Base-by-base conservation (phyloP, 2,797 vertebrate genomes). In the Gymnopithys bicolor region DNA sequence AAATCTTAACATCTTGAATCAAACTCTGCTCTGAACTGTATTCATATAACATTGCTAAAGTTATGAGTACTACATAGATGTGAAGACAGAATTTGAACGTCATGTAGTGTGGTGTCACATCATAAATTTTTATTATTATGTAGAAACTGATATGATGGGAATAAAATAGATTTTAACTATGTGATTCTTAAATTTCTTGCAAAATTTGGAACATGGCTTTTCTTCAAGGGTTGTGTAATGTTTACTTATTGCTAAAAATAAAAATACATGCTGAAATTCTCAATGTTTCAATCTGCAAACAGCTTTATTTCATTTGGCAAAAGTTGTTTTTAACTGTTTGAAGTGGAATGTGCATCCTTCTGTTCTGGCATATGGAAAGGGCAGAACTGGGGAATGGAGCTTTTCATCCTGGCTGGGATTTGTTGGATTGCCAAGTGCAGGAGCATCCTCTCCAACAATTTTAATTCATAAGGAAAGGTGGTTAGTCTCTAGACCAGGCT, bases 11-110 rank as follows among this genome's bases (percentile, higher is more conserved):
- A 53, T 52, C 33, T 73, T 89, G 32, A 32, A 66, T 41, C 10
- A 73, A 82, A 82, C 7, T 27, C 35, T 76, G 8, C 11, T 74
- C 41, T 93, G 63, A 56, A 76, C 7, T 22, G 7, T 33, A 52
- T 84, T 86, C n/a, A 10, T 46, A 13, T 25, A 64, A 45, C 12
- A 25, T 64, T 77, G 23, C 16, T 67, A 37, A 87, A 68, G 25
- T 87, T 46, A 46, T 24, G 32, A 83, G 16, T 48, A 70, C 37
- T 83, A 33, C n/a, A 41, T 32, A 85, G 7, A 32, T 84, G 39
- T 85, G 78, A 93, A 53, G 56, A 77, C 10, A 93, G 68, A 87
- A 94, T 90, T 78, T 87, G 37, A 94, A 79, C 80, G 41, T 74
- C 43, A 25, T 64, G 15, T 41, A 53, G n/a, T 25, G 32, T 74